These are phyloP conservation scores for Tenualosa ilisha DNA, from an alignment of 2,797 vertebrate genomes.

Conservation along the genomic window DNA sequence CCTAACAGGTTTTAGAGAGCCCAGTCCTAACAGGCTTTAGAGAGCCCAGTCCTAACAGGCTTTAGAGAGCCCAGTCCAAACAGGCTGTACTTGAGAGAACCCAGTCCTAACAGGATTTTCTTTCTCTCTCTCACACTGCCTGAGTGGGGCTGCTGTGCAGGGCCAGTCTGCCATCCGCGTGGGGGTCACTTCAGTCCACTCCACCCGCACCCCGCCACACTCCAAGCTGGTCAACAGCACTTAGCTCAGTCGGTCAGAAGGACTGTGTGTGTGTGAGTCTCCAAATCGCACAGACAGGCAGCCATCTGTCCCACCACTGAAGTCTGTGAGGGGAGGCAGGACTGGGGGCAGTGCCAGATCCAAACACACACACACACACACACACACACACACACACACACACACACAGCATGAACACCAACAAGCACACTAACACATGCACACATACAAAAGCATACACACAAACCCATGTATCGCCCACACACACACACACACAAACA, in stretches of 20 bases:
- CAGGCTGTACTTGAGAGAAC: too few relatives aligned
- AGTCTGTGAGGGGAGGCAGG: background rate
- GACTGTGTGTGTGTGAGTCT: background rate
- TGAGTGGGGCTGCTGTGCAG: too few relatives aligned
- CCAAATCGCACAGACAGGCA: background rate
- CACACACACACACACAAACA: background rate
- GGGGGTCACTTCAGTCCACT: too few relatives aligned
- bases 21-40: background rate
- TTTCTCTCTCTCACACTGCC: too few relatives aligned
- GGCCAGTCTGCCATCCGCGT: too few relatives aligned
- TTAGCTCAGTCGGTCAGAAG: too few relatives aligned
- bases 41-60: too few relatives aligned
- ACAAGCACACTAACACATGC: background rate
- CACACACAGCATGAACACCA: background rate
- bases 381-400: background rate
- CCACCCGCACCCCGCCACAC: too few relatives aligned
- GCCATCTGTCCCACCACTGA: background rate
- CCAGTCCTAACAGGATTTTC: background rate
- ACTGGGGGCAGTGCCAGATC: background rate
- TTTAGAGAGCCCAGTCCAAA: too few relatives aligned
- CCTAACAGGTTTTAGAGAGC: too few relatives aligned
- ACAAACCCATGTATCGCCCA: background rate
- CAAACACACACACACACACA: background rate
- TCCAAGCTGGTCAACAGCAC: too few relatives aligned
- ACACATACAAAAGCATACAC: background rate